These are phyloP conservation scores for Malaclemys terrapin DNA, from an alignment of 2,113 vertebrate genomes.

Conservation along the genomic window DNA sequence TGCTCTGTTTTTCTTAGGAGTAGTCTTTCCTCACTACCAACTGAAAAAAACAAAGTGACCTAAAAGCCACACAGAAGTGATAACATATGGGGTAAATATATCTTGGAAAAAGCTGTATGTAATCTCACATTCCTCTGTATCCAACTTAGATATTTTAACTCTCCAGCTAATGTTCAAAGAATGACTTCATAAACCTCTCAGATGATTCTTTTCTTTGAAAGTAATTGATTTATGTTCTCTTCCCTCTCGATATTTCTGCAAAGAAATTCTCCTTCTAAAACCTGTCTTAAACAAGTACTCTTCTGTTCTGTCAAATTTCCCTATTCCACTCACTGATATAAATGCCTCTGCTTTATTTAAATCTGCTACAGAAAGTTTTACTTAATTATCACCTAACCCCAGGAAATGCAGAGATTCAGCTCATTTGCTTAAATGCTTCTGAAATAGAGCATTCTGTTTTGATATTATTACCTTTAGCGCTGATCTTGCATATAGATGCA, in stretches of 20 bases:
- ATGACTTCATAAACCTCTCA: background rate
- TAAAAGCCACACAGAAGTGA: conserved; percentile 30
- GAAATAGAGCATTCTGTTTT: background rate
- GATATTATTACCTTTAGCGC: background rate
- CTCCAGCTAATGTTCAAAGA: background rate
- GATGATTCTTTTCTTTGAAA: background rate
- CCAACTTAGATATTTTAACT: conserved; percentile 14
- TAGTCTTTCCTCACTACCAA: conserved; percentile 25
- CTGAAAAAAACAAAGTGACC: background rate
- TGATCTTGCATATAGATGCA: background rate
- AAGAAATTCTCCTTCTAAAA: conserved; percentile 11
- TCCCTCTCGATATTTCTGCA: background rate
- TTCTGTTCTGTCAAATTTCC: background rate
- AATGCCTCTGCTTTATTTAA: background rate
- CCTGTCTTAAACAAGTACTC: background rate
- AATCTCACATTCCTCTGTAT: background rate
- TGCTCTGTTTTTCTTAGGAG: background rate
- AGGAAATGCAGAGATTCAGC: background rate
- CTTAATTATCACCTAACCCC: background rate
- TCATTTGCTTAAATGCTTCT: background rate
- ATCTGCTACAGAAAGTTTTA: background rate
- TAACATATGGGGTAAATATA: conserved; percentile 31
- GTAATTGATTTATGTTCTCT: background rate
- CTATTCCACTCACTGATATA: background rate
- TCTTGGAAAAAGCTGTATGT: background rate